Base-by-base conservation (phyloP, 2,797 vertebrate species). In the Siniperca obscura region DNA sequence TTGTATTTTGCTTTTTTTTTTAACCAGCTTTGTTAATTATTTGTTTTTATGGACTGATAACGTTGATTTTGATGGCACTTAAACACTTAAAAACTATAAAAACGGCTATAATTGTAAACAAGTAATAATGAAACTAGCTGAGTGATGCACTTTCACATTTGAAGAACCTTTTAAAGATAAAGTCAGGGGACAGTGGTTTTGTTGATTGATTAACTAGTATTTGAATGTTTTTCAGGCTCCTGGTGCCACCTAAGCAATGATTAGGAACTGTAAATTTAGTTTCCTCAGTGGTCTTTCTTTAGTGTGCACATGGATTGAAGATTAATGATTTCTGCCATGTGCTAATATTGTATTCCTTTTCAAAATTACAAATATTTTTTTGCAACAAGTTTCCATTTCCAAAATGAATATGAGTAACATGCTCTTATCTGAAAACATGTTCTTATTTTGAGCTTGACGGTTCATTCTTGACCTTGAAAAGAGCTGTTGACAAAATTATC, bases 41-140 rank as follows among this genome's bases (percentile, higher is more conserved):
- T 81, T 46, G 44, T 30, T 56, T 68, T 69, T 11, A 5, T 7
- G 7, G 14, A 7, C 5, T 36, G 1, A 60, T 42, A 14, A 3
- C 0, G 1, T 5, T 27, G 0, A 21, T 64, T 16, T 3, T 4
- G 6, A 36, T 0, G 2, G 0, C 27, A 27, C 27, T 27, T 27
- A 27, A 27, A 17, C 0, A 13, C 1, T 19, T 30, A 1, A 46
- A 2, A 2, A 6, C 40, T 16, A 5, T 42, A 0, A 14, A 46
- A 27, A 14, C 1, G 2, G 5, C 12, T 42, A 17, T 12, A 2
- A 69, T 0, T 6, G 5, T 70, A 56, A 80, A 78, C 13, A 38
- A 67, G n/a, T 84, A 11, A 85, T 13, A 85, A 50, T 17, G 70
- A 83, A 87, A 83, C 42, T 56, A n/a, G 25, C 10, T 1, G 22